A percentile compares a stretch with the other conserved stretches of the same genome.
These are phyloP conservation scores for Ectemnius continuus DNA, from an alignment of 2,888 invertebrate genomes.

Conservation along the genomic window DNA sequence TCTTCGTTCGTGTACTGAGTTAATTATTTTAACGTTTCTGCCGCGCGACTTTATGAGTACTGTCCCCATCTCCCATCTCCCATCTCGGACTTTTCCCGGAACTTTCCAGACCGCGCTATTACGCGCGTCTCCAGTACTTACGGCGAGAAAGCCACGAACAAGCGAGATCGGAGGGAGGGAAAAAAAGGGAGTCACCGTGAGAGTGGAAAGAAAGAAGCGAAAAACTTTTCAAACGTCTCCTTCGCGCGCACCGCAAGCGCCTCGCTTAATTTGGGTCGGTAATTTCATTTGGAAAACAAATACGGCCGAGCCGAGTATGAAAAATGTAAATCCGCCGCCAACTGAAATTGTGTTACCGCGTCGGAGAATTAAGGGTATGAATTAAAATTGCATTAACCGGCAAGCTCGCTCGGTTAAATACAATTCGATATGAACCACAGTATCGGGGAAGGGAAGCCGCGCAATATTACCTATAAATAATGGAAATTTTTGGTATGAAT, in stretches of 20 bases:
- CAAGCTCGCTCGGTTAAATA: no score
- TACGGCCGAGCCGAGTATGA: background rate
- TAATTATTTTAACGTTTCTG: constrained; percentile 3
- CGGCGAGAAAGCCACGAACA: background rate
- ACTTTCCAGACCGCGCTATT: constrained; percentile 4
- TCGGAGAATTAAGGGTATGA: no score
- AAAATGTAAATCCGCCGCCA: no score
- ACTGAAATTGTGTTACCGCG: no score
- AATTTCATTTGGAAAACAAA: constrained; percentile 2
- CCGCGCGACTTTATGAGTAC: constrained; percentile 2
- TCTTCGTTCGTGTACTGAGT: background rate
- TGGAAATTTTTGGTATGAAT: no score
- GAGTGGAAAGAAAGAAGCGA: background rate
- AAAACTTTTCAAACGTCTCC: background rate
- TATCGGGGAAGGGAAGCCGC: no score
- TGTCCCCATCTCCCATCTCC: background rate
- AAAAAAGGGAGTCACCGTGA: background rate
- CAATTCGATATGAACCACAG: no score
- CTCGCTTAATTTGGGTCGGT: background rate
- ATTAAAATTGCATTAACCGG: no score
- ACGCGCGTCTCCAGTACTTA: background rate
- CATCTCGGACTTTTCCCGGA: background rate
- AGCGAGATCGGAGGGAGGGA: no score
- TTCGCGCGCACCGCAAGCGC: background rate
- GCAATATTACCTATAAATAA: no score